These are phyloP conservation scores for Lymantria monacha DNA, from an alignment of 2,888 invertebrate genomes.

Conservation along the genomic window DNA sequence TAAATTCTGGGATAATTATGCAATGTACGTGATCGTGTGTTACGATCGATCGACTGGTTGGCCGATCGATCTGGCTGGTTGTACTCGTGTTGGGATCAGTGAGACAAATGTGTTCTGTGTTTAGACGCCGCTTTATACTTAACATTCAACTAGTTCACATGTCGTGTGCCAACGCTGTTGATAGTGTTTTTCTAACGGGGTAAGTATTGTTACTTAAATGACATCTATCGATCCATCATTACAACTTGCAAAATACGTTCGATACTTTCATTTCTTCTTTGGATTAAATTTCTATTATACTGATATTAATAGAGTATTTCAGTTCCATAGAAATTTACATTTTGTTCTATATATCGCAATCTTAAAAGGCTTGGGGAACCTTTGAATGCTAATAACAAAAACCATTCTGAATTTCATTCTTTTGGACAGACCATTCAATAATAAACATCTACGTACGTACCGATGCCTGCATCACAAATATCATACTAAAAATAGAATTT, in stretches of 20 bases:
- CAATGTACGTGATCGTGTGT: conserved; percentile 47
- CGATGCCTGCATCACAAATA: too few species aligned
- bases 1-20: conserved; percentile 53
- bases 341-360: too few species aligned
- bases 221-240: not conserved
- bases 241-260: not conserved
- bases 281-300: too few species aligned
- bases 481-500: too few species aligned
- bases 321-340: too few species aligned
- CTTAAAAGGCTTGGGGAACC: too few species aligned
- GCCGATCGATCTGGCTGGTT: not conserved
- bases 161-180: conserved; percentile 22
- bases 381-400: too few species aligned
- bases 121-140: conserved; percentile 24
- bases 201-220: not conserved
- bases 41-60: conserved; percentile 21
- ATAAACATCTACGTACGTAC: too few species aligned
- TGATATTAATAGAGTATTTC: too few species aligned
- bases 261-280: too few species aligned
- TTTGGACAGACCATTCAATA: too few species aligned
- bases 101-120: conserved; percentile 41
- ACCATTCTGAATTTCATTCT: too few species aligned
- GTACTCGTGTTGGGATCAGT: conserved; percentile 40
- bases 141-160: conserved; percentile 6
- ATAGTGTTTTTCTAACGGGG: conserved; percentile 5